These are phyloP conservation scores for Pelusios castaneus DNA, from an alignment of 2,113 vertebrate species.

Conservation along the genomic window DNA sequence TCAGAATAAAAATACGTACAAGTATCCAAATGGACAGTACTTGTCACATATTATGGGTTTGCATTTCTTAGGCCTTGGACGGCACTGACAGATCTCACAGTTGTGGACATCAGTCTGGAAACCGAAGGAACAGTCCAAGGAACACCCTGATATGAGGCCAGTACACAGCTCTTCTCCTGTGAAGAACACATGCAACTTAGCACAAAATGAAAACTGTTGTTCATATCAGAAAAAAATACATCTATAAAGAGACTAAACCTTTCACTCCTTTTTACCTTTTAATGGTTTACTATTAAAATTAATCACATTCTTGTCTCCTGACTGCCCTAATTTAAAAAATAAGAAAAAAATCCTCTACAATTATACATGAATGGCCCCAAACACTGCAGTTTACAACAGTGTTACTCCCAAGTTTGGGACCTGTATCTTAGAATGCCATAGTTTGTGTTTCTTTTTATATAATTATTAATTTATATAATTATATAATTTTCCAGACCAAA, in stretches of 20 bases:
- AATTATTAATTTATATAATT: background rate
- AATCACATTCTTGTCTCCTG: background rate
- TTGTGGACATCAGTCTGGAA: conserved; percentile 84
- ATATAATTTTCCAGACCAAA: background rate
- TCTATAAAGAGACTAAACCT: background rate
- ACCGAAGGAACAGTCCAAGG: conserved; percentile 85
- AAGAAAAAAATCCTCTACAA: background rate
- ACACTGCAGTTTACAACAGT: background rate
- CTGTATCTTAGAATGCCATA: background rate
- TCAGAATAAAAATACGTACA: conserved; percentile 80
- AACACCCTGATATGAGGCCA: conserved; percentile 79
- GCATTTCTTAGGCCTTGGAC: conserved; percentile 87
- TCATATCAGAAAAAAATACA: background rate
- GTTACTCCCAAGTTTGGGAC: background rate
- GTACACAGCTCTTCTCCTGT: conserved; percentile 86
- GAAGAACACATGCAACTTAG: conserved; percentile 14
- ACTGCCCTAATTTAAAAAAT: background rate
- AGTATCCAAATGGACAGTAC: conserved; percentile 88
- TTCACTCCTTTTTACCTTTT: background rate
- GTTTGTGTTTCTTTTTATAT: background rate
- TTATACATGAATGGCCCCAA: background rate
- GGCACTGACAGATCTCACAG: conserved; percentile 89
- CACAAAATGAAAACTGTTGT: accelerated
- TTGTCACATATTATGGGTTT: conserved; percentile 85
- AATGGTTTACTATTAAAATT: background rate